Conservation (phyloP, 2,113 vertebrate species). For the Centropus bengalensis region DNA sequence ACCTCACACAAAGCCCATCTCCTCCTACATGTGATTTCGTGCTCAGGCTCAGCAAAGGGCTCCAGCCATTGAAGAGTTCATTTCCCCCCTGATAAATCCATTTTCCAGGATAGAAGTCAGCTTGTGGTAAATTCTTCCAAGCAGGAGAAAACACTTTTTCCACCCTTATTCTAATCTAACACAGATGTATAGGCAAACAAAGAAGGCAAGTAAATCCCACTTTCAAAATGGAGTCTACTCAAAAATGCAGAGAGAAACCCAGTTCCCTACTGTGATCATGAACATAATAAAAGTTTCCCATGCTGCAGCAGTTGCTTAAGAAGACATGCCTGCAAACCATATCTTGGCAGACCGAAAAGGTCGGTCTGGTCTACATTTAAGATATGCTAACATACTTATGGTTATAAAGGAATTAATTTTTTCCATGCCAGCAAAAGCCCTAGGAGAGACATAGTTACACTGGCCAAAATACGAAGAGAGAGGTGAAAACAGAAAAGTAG, state of each 20-base stretch:
- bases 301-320: neutral
- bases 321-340: neutral
- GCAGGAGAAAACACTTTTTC: neutral
- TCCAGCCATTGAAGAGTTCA: neutral
- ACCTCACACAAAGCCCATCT: neutral
- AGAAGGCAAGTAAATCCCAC: neutral
- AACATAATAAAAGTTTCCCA: neutral
- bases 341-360: neutral
- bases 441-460: neutral
- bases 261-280: neutral
- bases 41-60: neutral
- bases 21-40: neutral
- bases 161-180: neutral
- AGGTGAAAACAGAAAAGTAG: neutral
- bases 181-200: neutral
- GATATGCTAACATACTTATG: neutral
- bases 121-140: neutral
- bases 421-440: neutral
- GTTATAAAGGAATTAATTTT: neutral
- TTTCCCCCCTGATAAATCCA: neutral
- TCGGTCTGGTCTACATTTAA: slow-evolving; percentile 10
- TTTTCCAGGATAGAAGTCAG: neutral
- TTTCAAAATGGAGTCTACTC: neutral
- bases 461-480: neutral
- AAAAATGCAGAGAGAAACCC: neutral